Evolutionary conservation across 2,888 invertebrate species (phyloP), one percentile per base, ranked within the genome.

Genomic region (Oasisia sp.): DNA sequence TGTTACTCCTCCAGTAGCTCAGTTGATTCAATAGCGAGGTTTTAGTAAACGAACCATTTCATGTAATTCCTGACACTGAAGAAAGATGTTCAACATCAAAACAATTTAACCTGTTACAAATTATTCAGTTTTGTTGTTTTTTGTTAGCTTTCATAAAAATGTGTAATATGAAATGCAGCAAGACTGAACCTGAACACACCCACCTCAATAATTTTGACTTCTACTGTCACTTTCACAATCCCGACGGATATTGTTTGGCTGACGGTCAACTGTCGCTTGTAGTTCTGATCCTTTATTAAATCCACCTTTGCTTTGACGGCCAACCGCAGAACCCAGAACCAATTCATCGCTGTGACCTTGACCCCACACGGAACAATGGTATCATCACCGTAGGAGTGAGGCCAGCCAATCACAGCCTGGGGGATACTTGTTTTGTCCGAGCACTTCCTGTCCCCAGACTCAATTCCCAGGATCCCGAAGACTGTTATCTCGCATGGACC

Each of bases 301-400:
- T 74, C 74, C 74, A 90, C 90, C 32, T 90, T 90, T 38, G 90
- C 90, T 32, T 90, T 90, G 90, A 90, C 90, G 9, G 90, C 90
- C 27, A 90, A 14, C 14, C 38, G 38, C 19, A 38, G 32, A 44
- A 44, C 19, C 90, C 32, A 90, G 32, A 90, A 90, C 90, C 90
- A 90, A 44, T 90, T 90, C 38, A 14, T 44, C 32, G 32, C 90
- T 32, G 27, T 90, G 32, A 90, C 44, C 19, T 90, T 90, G 90
- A 90, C 44, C 14, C 90, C 90, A 90, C 90, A 90, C 90, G 44
- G 38, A 90, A 38, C 90, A 44, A 32, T 14, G 90, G 14, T 90
- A n/a, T 44, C 90, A 32, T 44, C 90, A 8, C 3, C 32, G 8
- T 74, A 74, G 19, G 74, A 74, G 27, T 8, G 74, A 5, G 74